Base-by-base conservation (phyloP, 2,113 vertebrate species). In the Lagopus leucura region DNA sequence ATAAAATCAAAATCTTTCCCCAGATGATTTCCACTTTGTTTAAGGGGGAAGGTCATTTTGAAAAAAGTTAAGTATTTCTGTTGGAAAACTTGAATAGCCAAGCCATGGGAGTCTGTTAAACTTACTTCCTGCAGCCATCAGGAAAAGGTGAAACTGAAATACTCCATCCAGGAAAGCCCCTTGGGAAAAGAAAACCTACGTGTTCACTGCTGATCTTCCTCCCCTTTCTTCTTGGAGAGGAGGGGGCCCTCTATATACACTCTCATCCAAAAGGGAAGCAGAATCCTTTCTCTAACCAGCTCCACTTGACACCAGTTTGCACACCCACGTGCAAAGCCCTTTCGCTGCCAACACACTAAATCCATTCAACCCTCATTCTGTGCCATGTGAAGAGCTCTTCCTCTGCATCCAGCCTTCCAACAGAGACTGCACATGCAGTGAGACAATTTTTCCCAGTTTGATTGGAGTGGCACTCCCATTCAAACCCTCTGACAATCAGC, bases 71-170 rank as follows among this genome's bases (percentile, higher is more conserved):
- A 58, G 87, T 8, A 89, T 78, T 94, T 82, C 81, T 75, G 30
- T 30, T 69, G 71, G 82, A 92, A 85, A 89, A 82, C 20, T 52
- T 85, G 74, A 96, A 89, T 69, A 82, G 87, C 48, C 0, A 0
- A 93, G 71, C 66, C 84, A 66, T 81, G 87, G 84, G 91, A 94
- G 71, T 61, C 40, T 17, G 74, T 2, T 93, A 91, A 86, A 57
- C 40, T 87, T 66, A 2, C 75, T 91, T 88, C 79, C 30, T 50
- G 13, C 82, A 92, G 63, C 36, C 64, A 58, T 34, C 54, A 28
- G 69, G 75, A 91, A 65, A 94, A 96, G 69, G 58, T 89, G 75
- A 92, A 87, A 64, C 78, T 85, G 75, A 92, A 91, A 89, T 42
- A 28, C n/a, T 70, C 67, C 58, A 65, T 48, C 89, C 79, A 94